A percentile compares a stretch with the other conserved stretches of the same genome.
phyloP scores from a whole-genome alignment of 2,113 vertebrate species.

The Corythaeola cristata region DNA sequence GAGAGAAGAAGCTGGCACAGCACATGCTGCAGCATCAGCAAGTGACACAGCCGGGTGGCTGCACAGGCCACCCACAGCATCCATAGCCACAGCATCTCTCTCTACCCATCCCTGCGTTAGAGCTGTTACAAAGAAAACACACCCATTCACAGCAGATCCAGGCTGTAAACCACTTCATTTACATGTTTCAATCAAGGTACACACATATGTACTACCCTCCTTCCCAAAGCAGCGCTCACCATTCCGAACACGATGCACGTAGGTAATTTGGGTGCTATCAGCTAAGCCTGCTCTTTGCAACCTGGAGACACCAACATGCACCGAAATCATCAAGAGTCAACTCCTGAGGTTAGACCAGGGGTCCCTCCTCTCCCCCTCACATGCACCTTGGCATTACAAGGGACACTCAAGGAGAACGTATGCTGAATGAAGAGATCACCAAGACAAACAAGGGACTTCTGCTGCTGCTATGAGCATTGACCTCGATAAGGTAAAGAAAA shows the following conservation, averaged over 20 bases:
- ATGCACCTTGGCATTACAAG: background rate
- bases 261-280: background rate
- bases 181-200: fast-evolving
- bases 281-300: background rate
- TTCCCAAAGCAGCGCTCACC: background rate
- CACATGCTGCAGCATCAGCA: background rate
- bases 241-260: fast-evolving
- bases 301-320: background rate
- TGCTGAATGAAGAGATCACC: background rate
- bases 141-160: fast-evolving
- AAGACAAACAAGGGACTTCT: background rate
- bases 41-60: background rate
- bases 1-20: background rate
- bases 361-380: background rate
- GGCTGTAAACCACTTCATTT: background rate
- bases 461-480: background rate
- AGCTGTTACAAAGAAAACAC: background rate
- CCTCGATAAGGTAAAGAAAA: background rate
- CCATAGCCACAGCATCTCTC: background rate
- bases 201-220: background rate
- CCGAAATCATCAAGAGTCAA: background rate
- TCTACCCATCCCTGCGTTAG: fast-evolving
- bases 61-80: background rate
- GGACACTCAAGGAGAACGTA: background rate
- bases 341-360: background rate